Evolutionary conservation across 1,140 invertebrate species (phyloP), one percentile per base, ranked within the genome.

Genomic region (Drosophila arizonae): DNA sequence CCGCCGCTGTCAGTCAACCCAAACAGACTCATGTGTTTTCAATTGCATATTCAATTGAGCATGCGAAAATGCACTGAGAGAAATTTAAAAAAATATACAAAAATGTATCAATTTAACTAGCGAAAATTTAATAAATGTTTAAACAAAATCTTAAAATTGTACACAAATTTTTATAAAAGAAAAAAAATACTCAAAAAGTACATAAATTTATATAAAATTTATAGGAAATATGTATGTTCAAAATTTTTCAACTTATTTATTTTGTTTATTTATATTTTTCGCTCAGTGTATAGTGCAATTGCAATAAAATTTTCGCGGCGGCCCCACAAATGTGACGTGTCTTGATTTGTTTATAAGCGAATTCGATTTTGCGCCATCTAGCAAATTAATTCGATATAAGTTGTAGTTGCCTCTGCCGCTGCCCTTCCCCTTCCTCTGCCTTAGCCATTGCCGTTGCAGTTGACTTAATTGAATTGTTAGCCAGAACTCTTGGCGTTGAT

Each of bases 1-100:
- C 43, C 60, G 48, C 67, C 63, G 62, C 75, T 77, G 82, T 82
- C 82, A 81, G 76, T 87, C 82, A 81, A 71, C 71, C 36, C 36
- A 39, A 60, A 24, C 52, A 68, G 76, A 43, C 58, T 76, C 62
- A 56, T 81, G 79, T 76, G 82, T 58, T 30, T 76, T n/a, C n/a
- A n/a, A n/a, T n/a, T 61, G 75, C 76, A 87, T 87, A 87, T 87
- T 76, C 82, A 85, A 87, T 87, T 87, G 52, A 55, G 52, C 52
- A 11, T 36, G 52, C 52, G 10, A 55, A 55, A 33, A 21, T 21
- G 9, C 52, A 55, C 52, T 55, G 15, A 5, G 30, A 55, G 15
- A 55, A 36, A 51, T 3, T 11, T 28, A 1, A 9, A 28, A 9
- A 26, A 28, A 28, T 4, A 28, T 28, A 28, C 6, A 2, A 46